Evolutionary conservation across 2,113 vertebrate species (phyloP), one percentile per base, ranked within the genome.

Genomic region (Myocastor coypus): DNA sequence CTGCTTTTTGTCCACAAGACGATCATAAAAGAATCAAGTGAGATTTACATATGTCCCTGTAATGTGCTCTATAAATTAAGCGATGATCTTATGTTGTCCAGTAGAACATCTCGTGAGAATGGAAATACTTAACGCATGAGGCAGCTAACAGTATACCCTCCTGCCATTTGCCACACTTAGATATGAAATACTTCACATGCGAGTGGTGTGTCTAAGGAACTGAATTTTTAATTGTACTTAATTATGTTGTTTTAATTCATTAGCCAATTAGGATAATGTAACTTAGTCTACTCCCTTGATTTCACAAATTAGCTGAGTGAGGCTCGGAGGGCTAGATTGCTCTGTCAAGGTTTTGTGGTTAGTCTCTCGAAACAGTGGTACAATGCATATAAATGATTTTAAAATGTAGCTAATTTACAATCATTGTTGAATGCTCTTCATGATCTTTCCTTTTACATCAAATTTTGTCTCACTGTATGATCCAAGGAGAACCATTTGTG

Each of bases 381-480:
- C 69, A 93, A 75, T 5, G 96, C 71, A 34, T 26, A 46, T 40
- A 91, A 63, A 66, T 91, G 24, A 82, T 5, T 50, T 87, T 28
- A 5, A 96, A 96, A 61, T 59, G 20, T 94, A 91, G 14, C 81
- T 64, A 75, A 2, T 96, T 96, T 20, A 42, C 73, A 71, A 52
- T 24, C 95, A 57, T 57, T 96, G 66, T 80, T 95, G 92, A 90
- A 89, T 96, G 30, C 88, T 83, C 28, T 95, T 37, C 24, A 61
- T 91, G 59, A 94, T 19, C n/a, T 97, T 96, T 82, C 52, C 26
- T 71, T 92, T 34, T 42, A 37, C 1, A 80, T 61, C 73, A 96
- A 95, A 95, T 96, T 91, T 69, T 92, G 19, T 83, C 80, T 92
- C 30, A 68, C 30, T 66, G 22, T 94, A 95, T 94, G 95, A 96